Evolutionary conservation across 2,113 vertebrate genomes (phyloP).

Genomic region (Aviceda subcristata): DNA sequence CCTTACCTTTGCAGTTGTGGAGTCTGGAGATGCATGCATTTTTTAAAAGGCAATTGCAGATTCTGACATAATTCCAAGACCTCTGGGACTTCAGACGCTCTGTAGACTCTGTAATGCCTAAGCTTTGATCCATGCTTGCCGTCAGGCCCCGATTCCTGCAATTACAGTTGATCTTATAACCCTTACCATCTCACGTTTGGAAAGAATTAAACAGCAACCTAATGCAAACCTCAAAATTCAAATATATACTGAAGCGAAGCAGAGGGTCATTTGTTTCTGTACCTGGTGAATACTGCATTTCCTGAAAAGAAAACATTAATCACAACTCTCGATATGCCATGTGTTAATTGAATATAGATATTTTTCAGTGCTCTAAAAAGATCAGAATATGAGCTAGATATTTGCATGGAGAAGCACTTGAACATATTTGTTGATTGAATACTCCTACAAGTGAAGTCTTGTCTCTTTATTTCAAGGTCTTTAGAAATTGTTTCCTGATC

Average conservation of each 20-base stretch:
- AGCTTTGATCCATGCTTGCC: not conserved
- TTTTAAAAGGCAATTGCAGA: not conserved
- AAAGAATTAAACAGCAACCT: not conserved
- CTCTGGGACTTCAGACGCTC: not conserved
- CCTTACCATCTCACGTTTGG: not conserved
- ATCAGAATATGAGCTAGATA: not conserved
- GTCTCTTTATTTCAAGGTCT: not conserved
- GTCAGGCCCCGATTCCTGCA: not conserved
- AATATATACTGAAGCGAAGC: not conserved
- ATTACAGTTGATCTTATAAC: not conserved
- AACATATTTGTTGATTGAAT: not conserved
- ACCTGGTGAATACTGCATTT: not conserved
- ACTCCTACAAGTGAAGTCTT: not conserved
- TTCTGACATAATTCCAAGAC: conserved; percentile 14
- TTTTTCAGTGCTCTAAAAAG: not conserved
- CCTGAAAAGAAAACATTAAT: not conserved
- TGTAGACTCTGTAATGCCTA: not conserved
- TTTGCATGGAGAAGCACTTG: not conserved
- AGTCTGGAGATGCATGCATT: not conserved
- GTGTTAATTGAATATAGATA: not conserved
- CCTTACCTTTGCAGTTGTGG: not conserved
- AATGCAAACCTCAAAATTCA: not conserved
- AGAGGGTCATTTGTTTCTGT: not conserved
- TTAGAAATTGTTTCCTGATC: not conserved
- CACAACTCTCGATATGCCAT: not conserved